Base-by-base conservation (phyloP, 2,113 vertebrate genomes). In the Heliornis fulica region DNA sequence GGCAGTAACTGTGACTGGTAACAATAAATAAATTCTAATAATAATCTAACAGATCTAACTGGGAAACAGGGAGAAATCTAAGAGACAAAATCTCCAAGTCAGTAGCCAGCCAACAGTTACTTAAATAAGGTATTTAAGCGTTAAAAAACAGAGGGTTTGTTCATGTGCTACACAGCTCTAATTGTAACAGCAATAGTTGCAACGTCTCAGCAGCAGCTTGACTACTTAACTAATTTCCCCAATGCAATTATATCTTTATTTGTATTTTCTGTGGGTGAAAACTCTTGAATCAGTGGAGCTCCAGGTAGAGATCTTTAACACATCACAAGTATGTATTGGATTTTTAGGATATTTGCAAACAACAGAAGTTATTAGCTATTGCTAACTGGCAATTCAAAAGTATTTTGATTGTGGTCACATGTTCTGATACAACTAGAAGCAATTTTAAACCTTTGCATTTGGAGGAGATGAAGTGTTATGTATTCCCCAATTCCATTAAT, bases 1-100 rank as follows among this genome's bases (percentile, higher is more conserved):
- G 70, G 54, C 91, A 92, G 38, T 81, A 97, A 82, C 48, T 91
- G 54, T 69, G 94, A 92, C 65, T 36, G 22, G 59, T 80, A 90
- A 83, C 43, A 89, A 57, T 53, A 63, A 85, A 70, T 65, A 75
- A 91, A 83, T 57, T 46, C 11, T 57, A 95, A 90, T 72, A 83
- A 76, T 61, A 91, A 85, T 28, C 48, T 83, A 64, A 81, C 63
- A 57, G 75, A 95, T 36, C 32, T 83, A 71, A n/a, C 11, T 54
- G 45, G 46, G 38, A 92, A 45, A 80, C 5, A 46, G 8, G 10
- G 38, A 56, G 51, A 91, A 93, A 66, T 22, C n/a, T 66, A 70
- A 74, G 15, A 63, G 38, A 75, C 40, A 91, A 85, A 76, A 36
- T 21, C 43, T 84, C 74, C 75, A 81, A 94, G 51, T 48, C 70